These are phyloP conservation scores for Salticus scenicus DNA, from an alignment of 2,888 invertebrate genomes.

Conservation along the genomic window DNA sequence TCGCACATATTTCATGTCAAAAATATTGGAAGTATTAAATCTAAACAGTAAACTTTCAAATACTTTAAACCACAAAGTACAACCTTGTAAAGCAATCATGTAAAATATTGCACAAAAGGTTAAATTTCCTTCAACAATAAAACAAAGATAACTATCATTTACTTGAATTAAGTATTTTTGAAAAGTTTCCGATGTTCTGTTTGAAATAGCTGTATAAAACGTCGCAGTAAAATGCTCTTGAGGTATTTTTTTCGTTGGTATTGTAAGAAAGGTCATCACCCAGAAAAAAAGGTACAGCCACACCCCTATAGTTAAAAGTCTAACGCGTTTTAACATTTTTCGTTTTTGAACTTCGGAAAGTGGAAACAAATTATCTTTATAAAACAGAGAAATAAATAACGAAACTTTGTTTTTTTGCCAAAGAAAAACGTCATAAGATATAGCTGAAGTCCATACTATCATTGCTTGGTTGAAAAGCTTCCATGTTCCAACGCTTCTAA, in stretches of 20 bases:
- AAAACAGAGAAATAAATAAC: constrained; percentile 16
- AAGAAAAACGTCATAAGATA: constrained; percentile 38
- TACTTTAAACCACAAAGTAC: constrained; percentile 35
- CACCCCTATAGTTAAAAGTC: constrained; percentile 11
- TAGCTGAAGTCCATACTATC: constrained; percentile 38
- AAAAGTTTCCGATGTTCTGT: constrained; percentile 23
- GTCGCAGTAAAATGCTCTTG: constrained; percentile 21
- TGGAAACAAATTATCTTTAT: neutral
- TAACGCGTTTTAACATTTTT: constrained; percentile 2
- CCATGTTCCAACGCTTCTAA: constrained; percentile 33
- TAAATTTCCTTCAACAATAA: constrained; percentile 43
- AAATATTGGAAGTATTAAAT: neutral
- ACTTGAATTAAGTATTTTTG: constrained; percentile 29
- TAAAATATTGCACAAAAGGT: constrained; percentile 29
- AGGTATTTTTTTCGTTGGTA: constrained; percentile 34
- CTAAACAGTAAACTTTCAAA: constrained; percentile 10
- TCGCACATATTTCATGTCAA: constrained; percentile 14
- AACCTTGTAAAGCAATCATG: constrained; percentile 13
- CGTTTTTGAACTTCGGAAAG: constrained; percentile 16
- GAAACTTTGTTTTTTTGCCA: constrained; percentile 15
- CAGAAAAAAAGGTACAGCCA: constrained; percentile 38
- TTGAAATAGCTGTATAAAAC: constrained; percentile 24
- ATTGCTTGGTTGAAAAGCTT: constrained; percentile 50
- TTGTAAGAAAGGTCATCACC: constrained; percentile 28
- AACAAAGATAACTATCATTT: constrained; percentile 37